Percentiles rank a stretch among this genome's conserved stretches.
Evolutionary conservation across 2,888 invertebrate genomes (phyloP).

Genomic region (Chymomyza procnemis): DNA sequence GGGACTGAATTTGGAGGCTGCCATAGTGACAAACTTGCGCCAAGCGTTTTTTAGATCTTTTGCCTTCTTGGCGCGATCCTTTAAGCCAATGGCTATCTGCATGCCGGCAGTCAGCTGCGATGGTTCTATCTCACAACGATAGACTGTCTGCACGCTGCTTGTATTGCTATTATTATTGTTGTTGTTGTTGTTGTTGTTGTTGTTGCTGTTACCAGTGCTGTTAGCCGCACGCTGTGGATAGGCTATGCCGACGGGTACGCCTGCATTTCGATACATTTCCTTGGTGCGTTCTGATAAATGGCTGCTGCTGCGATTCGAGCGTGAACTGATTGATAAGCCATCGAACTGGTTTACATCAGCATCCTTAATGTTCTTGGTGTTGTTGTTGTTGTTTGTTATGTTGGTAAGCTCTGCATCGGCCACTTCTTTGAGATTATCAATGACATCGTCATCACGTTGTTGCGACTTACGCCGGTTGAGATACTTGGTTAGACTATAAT

Average conservation of each 20-base stretch:
- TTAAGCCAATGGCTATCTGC: constrained; percentile 78
- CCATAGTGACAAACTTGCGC: constrained; percentile 78
- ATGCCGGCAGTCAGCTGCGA: constrained; percentile 77
- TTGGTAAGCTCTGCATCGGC: constrained; percentile 33
- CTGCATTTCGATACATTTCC: constrained; percentile 76
- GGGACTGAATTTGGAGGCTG: constrained; percentile 78
- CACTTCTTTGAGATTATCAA: constrained; percentile 29
- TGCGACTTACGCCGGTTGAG: constrained; percentile 74
- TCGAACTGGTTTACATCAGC: constrained; percentile 75
- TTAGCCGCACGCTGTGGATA: constrained; percentile 73
- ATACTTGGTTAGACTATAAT: constrained; percentile 77
- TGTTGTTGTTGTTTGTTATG: constrained; percentile 28
- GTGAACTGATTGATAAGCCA: constrained; percentile 75
- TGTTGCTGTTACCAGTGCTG: constrained; percentile 38
- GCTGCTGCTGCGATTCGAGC: constrained; percentile 76
- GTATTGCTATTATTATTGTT: constrained; percentile 56
- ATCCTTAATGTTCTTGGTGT: constrained; percentile 52
- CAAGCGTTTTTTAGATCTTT: constrained; percentile 79
- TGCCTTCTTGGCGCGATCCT: constrained; percentile 78
- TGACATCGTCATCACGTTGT: constrained; percentile 31
- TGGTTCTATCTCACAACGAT: constrained; percentile 77
- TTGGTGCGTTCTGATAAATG: constrained; percentile 77
- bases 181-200: constrained; percentile 27
- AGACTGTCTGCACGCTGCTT: constrained; percentile 75
- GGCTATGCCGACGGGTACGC: constrained; percentile 76